A percentile compares a stretch with the other conserved stretches of the same genome.
Conservation (phyloP, 2,113 vertebrate species). For the Heterocephalus glaber region DNA sequence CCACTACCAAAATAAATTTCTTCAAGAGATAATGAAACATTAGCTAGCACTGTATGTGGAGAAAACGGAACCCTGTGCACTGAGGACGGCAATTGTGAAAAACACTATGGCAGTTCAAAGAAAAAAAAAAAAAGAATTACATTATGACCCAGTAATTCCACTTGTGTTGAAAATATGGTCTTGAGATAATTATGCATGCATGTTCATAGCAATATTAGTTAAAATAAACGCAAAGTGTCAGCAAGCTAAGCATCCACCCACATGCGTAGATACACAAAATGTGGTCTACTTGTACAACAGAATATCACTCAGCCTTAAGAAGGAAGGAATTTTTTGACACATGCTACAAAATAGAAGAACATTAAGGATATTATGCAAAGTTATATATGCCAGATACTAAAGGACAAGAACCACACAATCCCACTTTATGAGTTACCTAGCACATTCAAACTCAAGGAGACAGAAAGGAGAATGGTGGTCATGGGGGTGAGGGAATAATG, state of each 20-base stretch:
- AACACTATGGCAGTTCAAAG: not conserved
- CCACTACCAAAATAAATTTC: not conserved
- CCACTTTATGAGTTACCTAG: not conserved
- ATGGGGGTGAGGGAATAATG: not conserved
- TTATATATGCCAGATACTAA: not conserved
- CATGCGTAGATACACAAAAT: not conserved
- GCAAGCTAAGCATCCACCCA: not conserved
- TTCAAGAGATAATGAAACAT: not conserved
- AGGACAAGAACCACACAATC: not conserved
- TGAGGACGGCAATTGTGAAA: not conserved
- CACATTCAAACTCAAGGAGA: not conserved
- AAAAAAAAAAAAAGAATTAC: not conserved
- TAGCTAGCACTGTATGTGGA: not conserved
- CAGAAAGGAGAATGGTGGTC: not conserved
- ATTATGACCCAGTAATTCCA: not conserved
- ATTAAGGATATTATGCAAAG: not conserved
- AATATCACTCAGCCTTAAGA: not conserved
- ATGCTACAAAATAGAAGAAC: not conserved
- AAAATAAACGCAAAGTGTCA: not conserved
- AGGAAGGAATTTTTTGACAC: not conserved
- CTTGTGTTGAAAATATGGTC: not conserved
- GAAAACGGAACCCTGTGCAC: not conserved
- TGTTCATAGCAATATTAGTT: not conserved
- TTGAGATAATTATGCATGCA: not conserved
- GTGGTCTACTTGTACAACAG: not conserved